Percentiles rank a stretch among this genome's conserved stretches.
These are phyloP conservation scores for Zingel zingel DNA, from an alignment of 2,113 vertebrate genomes.

Conservation along the genomic window DNA sequence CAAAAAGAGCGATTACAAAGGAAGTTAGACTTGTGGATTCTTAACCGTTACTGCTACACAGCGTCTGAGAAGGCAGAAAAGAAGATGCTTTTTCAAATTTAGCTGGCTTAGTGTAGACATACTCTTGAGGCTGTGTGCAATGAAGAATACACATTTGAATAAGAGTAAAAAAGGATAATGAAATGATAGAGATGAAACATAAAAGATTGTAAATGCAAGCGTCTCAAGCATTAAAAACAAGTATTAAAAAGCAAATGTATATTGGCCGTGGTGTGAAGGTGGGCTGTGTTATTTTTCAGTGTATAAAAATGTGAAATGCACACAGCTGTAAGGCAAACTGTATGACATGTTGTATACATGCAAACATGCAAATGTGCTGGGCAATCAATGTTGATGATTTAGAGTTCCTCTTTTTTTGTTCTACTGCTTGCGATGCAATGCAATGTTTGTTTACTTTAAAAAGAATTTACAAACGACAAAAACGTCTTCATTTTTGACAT, in stretches of 20 bases:
- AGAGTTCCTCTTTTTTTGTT: not conserved
- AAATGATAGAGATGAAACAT: not conserved
- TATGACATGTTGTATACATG: not conserved
- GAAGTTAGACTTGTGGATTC: not conserved
- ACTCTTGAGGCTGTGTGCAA: not conserved
- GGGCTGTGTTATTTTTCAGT: not conserved
- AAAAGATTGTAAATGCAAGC: not conserved
- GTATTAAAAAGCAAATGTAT: not conserved
- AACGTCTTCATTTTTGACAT: not conserved
- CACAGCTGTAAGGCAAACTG: not conserved
- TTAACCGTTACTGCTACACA: not conserved
- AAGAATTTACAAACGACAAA: not conserved
- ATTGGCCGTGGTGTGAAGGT: not conserved
- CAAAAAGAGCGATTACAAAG: not conserved
- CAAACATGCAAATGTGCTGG: not conserved
- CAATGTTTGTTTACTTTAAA: not conserved
- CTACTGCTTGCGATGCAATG: not conserved
- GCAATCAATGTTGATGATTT: not conserved
- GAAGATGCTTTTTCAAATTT: not conserved
- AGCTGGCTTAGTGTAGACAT: not conserved
- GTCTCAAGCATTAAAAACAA: not conserved
- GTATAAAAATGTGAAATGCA: not conserved
- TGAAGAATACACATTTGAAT: not conserved
- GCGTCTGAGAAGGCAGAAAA: no score
- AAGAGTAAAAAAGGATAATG: not conserved